Percentiles rank a stretch among this genome's conserved stretches.
Conservation (phyloP, 1,140 invertebrate species). For the Grapholita molesta region DNA sequence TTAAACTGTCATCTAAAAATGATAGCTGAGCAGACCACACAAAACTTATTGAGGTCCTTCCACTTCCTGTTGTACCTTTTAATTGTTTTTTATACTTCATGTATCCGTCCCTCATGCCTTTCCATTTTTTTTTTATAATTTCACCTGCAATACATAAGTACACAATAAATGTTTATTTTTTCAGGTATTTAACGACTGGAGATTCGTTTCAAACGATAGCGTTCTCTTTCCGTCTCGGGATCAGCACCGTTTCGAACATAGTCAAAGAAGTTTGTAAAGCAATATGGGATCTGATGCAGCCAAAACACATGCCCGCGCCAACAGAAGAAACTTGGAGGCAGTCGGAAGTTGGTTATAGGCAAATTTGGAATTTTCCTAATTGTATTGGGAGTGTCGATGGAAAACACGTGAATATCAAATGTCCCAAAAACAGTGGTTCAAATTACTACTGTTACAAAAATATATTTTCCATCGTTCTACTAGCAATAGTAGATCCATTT, state of each 20-base stretch:
- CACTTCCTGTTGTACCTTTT: constrained; percentile 6
- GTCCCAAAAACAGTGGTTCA: not conserved
- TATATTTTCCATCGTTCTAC: constrained; percentile 7
- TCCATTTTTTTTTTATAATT: constrained; percentile 31
- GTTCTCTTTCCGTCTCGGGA: no score
- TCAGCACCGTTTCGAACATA: no score
- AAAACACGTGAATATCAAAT: constrained; percentile 4
- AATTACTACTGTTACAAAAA: constrained; percentile 18
- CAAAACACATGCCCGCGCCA: constrained; percentile 12
- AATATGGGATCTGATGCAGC: not conserved
- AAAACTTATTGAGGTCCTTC: constrained; percentile 21
- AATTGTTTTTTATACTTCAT: constrained; percentile 31
- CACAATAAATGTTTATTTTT: not conserved
- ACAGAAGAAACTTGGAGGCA: not conserved
- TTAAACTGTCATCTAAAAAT: constrained; percentile 23
- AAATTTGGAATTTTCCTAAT: constrained; percentile 17
- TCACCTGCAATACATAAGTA: constrained; percentile 33
- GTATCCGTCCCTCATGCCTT: constrained; percentile 32
- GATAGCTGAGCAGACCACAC: constrained; percentile 27
- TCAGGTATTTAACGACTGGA: no score
- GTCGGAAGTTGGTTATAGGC: not conserved
- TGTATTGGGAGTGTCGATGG: not conserved
- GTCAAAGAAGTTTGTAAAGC: constrained; percentile 6
- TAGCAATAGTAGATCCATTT: constrained; percentile 19
- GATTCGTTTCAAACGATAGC: no score